phyloP scores from a whole-genome alignment of 2,797 vertebrate genomes.

The Sparus aurata region DNA sequence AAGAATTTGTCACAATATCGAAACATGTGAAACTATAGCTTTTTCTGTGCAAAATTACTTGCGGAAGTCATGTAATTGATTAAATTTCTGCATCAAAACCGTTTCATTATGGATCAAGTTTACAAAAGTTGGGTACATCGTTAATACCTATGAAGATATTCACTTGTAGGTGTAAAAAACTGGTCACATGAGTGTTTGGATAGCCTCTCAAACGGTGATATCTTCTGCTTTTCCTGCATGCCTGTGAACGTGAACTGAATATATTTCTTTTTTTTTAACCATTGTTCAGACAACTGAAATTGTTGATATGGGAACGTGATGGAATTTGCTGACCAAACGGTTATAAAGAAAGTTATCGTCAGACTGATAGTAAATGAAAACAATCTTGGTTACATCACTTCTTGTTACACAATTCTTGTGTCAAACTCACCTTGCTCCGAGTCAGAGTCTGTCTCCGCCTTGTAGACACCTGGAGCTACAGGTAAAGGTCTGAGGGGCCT shows the following conservation, averaged over 20 bases:
- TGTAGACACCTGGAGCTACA: conserved; percentile 88
- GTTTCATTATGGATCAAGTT: background rate
- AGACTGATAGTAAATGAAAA: background rate
- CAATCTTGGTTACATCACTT: background rate
- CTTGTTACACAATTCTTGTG: background rate
- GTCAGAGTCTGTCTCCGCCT: conserved; percentile 89
- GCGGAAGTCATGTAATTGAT: background rate
- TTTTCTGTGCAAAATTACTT: background rate
- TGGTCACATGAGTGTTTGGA: background rate
- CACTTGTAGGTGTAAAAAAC: background rate
- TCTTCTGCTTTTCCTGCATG: background rate
- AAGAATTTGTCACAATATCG: background rate
- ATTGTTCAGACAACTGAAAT: background rate
- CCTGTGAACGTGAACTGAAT: background rate
- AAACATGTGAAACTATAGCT: background rate
- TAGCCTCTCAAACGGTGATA: background rate
- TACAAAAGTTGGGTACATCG: no score
- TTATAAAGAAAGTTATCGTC: background rate
- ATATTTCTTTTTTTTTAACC: background rate
- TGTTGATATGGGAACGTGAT: no score
- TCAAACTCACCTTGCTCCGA: conserved; percentile 91
- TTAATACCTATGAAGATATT: no score
- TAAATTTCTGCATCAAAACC: background rate
- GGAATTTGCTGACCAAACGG: background rate
- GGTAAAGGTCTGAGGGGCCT: conserved; percentile 94